Base-by-base conservation (phyloP, 2,888 invertebrate genomes). In the Heterodera filipjevi region DNA sequence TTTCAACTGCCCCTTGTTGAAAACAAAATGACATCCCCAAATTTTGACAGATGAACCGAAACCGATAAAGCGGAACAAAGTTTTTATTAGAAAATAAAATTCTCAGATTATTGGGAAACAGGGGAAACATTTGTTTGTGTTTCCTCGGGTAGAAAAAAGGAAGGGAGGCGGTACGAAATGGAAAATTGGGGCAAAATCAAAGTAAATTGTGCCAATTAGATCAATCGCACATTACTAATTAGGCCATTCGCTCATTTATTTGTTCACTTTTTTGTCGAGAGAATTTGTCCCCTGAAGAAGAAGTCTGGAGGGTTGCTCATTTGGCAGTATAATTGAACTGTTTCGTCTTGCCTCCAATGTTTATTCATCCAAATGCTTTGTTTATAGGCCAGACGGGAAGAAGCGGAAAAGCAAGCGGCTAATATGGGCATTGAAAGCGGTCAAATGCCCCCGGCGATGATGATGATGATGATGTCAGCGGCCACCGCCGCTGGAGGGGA, bases 401-500 rank as follows among this genome's bases (percentile, higher is more conserved):
- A 79, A 46, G 80, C 80, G 10, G 80, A 79, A 46, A 79, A 79
- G 59, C 80, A 79, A 64, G 59, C 59, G 59, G 59, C 59, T 27
- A 59, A 59, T 76, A 53, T 76, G 76, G 59, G 19, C 72, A n/a
- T 66, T 71, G 46, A 66, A 30, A 71, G 66, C 14, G 75, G 22
- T 5, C 44, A 30, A 35, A 27, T 33, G 30, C 76, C 70, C 10
- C 39, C n/a, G 33, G 44, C 70, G 44, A 70, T 39, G 44, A 70
- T 70, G 35, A 70, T 70, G 35, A 70, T 71, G 71, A 32, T 33
- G 64, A 30, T 64, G 39, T 59, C 59, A 19, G 59, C 59, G 6
- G 59, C 59, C n/a, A 22, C 59, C 59, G 59, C 59, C 59, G 59
- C 59, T 10, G 59, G 59, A 8, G 59, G 59, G 27, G 59, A 59